phyloP scores from a whole-genome alignment of 2,888 invertebrate species.

The Cheilosia urbana region DNA sequence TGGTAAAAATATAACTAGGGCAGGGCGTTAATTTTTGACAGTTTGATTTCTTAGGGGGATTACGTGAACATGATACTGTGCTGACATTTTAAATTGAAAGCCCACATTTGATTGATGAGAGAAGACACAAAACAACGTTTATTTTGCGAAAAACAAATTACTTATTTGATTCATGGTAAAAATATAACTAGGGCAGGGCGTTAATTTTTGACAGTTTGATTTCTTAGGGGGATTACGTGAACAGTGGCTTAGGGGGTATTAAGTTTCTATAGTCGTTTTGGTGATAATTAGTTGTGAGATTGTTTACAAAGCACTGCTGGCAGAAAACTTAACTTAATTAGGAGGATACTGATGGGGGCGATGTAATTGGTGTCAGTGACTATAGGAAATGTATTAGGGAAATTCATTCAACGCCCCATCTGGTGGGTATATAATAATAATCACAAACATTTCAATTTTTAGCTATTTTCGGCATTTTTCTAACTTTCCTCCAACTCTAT shows the following conservation, averaged over 20 bases:
- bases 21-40: conserved; percentile 14
- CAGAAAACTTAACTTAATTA: background rate
- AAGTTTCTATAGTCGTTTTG: background rate
- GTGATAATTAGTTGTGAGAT: background rate
- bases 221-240: background rate
- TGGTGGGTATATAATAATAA: too few relatives aligned
- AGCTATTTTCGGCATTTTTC: too few relatives aligned
- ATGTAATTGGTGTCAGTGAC: background rate
- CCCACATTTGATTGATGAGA: conserved; percentile 19
- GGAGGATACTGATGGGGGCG: background rate
- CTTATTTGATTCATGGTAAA: background rate
- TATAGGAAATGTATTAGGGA: too few relatives aligned
- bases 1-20: background rate
- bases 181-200: conserved; percentile 8
- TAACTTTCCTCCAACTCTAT: too few relatives aligned
- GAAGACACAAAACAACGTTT: background rate
- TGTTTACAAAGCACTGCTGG: background rate
- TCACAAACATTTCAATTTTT: too few relatives aligned
- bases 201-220: conserved; percentile 10
- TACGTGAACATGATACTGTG: background rate
- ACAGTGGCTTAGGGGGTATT: background rate
- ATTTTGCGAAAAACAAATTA: conserved; percentile 1
- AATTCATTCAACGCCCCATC: too few relatives aligned
- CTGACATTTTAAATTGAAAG: background rate
- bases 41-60: background rate